Conservation (phyloP, 2,797 vertebrate genomes). For the Tenualosa ilisha region DNA sequence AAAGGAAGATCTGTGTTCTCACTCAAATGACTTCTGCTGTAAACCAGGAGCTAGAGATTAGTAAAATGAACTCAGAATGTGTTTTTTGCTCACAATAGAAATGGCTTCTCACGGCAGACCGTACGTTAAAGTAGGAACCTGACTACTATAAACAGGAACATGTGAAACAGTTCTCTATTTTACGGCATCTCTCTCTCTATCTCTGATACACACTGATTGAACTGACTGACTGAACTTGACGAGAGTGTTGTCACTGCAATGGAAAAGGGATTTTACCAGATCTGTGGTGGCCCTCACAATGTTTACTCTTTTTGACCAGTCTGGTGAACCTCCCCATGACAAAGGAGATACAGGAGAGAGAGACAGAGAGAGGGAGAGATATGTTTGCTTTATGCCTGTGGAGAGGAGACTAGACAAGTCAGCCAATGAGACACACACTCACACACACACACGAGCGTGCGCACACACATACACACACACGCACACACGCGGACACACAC, state of each 20-base stretch:
- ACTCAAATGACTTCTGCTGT: background rate
- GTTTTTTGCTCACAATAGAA: background rate
- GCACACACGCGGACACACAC: too few relatives aligned
- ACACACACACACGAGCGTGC: too few relatives aligned
- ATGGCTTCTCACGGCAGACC: background rate
- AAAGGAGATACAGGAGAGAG: background rate
- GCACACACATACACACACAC: slow-evolving; percentile 10
- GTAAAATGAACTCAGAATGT: background rate
- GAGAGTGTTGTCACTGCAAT: background rate
- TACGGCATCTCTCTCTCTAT: too few relatives aligned
- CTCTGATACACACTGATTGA: too few relatives aligned
- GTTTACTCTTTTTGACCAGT: background rate
- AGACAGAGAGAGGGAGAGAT: background rate
- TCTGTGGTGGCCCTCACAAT: background rate
- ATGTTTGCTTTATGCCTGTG: background rate
- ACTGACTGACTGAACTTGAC: background rate
- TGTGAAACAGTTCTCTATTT: too few relatives aligned
- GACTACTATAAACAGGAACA: background rate
- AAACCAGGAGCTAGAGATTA: background rate
- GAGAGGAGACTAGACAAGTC: too few relatives aligned
- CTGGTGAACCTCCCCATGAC: background rate
- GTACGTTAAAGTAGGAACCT: background rate
- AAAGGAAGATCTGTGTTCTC: background rate
- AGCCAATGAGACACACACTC: background rate
- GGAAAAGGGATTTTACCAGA: background rate